Evolutionary conservation across 2,888 invertebrate genomes (phyloP).

Genomic region (Heteromurus nitidus): DNA sequence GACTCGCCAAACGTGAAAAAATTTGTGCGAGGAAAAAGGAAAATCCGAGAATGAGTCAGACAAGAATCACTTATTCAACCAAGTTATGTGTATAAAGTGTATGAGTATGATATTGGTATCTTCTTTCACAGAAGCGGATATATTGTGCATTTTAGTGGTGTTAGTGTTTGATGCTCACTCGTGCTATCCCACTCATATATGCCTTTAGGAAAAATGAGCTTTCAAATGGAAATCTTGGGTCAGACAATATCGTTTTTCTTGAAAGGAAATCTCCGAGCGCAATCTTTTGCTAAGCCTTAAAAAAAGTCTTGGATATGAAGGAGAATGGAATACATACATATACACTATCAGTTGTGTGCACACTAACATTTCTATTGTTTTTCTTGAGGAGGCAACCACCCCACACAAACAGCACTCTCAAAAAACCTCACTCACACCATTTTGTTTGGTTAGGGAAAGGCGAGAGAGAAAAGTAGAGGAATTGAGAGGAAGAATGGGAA

Average conservation of each 20-base stretch:
- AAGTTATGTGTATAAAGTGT: constrained; percentile 45
- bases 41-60: constrained; percentile 50
- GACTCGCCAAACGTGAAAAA: constrained; percentile 6
- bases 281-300: too few relatives aligned
- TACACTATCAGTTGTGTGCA: not conserved
- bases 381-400: too few relatives aligned
- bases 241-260: constrained; percentile 42
- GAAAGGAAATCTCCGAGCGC: not conserved
- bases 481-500: not conserved
- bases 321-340: constrained; percentile 7
- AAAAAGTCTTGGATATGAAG: too few relatives aligned
- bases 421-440: not conserved
- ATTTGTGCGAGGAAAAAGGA: not conserved
- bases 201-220: constrained; percentile 58
- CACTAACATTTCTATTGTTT: not conserved
- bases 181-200: not conserved
- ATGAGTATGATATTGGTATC: constrained; percentile 27
- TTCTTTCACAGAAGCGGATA: not conserved
- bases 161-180: not conserved
- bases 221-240: constrained; percentile 50
- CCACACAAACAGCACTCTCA: constrained; percentile 15
- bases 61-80: constrained; percentile 55
- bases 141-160: not conserved
- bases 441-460: not conserved
- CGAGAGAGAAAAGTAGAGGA: not conserved